Conservation (phyloP, 2,113 vertebrate species). For the Rhinoderma darwinii region DNA sequence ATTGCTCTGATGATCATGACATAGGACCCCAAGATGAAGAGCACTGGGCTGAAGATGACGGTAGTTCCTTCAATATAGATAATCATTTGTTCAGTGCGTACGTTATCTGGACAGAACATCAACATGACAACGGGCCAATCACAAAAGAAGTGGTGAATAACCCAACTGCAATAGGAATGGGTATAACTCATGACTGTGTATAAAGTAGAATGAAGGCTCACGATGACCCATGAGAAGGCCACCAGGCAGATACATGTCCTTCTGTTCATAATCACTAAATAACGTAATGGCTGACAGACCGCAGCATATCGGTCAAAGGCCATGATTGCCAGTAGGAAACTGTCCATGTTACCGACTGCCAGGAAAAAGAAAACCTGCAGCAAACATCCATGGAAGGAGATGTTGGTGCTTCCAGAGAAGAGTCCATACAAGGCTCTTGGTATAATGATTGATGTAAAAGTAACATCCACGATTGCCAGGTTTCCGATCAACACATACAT, state of each 20-base stretch:
- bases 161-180: not conserved
- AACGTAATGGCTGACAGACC: not conserved
- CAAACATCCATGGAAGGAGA: constrained; percentile 20
- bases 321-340: not conserved
- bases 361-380: not conserved
- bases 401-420: not conserved
- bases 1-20: not conserved
- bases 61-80: not conserved
- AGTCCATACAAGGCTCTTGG: constrained; percentile 10
- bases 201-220: not conserved
- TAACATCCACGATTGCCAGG: not conserved
- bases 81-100: not conserved
- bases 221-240: not conserved
- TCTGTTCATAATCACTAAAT: not conserved
- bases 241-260: not conserved
- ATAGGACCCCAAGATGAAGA: constrained; percentile 24
- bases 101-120: not conserved
- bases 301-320: constrained; percentile 28
- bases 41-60: not conserved
- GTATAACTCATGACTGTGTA: not conserved
- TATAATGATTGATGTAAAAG: not conserved
- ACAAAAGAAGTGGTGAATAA: not conserved
- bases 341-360: not conserved
- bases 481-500: not conserved
- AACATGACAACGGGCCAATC: not conserved